Base-by-base conservation (phyloP, 2,888 invertebrate species). In the Carterocephalus palaemon region DNA sequence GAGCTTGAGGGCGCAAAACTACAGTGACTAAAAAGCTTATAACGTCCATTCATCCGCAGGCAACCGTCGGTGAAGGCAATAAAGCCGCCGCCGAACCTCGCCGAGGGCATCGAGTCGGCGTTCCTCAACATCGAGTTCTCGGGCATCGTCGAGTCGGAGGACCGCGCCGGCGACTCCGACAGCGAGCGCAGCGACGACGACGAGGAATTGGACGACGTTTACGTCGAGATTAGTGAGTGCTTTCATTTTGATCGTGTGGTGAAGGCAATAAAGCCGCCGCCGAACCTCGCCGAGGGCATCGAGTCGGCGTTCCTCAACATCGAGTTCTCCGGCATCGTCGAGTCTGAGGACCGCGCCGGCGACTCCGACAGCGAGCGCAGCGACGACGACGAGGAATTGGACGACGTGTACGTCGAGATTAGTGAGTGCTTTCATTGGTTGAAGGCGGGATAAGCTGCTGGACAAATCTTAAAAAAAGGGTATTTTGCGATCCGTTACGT, bases 51-150 rank as follows among this genome's bases (percentile, higher is more conserved):
- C 34, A 12, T 33, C 8, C 2, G 8, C 64, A 84, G 85, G 49
- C 84, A 83, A 73, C 75, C 84, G 16, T 82, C 83, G 58, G 62
- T 78, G 8, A 83, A 81, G 51, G 80, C 79, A 3, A 51, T 66
- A 0, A 84, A 83, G 31, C 84, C 85, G 0, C 84, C 84, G 0
- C 83, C 84, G 0, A 78, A 81, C 49, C 58, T 86, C 0, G 75
- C 86, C 0, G 86, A 86, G 48, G 86, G 85, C 13, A 87, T 88
- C 45, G 88, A 88, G 59, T 83, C 85, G 0, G 88, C 88, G 7
- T 88, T 88, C 67, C 75, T 88, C 1, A 88, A 87, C 59, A 88
- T 88, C 2, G 88, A 88, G 59, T 88, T 88, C 61, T 85, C 85
- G 0, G 88, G 87, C 2, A 87, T 88, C 6, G 88, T 87, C 8